phyloP scores from a whole-genome alignment of 2,113 vertebrate species.

The Myanophis thanlyinensis region DNA sequence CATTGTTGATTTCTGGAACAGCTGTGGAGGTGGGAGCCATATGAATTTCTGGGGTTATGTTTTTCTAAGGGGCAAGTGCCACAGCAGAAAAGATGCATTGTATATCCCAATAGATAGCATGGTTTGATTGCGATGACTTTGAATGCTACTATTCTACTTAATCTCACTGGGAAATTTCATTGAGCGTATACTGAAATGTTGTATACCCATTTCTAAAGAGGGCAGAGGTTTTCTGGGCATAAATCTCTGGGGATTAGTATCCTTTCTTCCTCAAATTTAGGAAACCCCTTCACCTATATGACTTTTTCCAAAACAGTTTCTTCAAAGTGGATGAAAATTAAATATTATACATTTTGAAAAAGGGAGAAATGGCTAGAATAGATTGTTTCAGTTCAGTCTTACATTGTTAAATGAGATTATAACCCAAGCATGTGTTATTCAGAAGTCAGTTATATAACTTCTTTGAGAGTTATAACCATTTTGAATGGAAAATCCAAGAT shows the following conservation, averaged over 20 bases:
- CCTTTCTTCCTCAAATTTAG: background rate
- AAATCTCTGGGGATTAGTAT: background rate
- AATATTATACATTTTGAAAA: background rate
- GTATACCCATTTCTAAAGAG: background rate
- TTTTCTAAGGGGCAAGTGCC: background rate
- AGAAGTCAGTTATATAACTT: background rate
- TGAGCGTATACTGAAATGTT: background rate
- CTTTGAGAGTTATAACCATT: background rate
- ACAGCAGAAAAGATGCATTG: background rate
- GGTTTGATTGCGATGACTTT: background rate
- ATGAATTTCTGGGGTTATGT: background rate
- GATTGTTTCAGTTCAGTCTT: background rate
- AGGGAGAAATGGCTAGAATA: background rate
- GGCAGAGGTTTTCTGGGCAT: background rate
- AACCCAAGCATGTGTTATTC: background rate
- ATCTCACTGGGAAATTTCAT: background rate
- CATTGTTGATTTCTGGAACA: background rate
- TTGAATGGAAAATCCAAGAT: background rate
- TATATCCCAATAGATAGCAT: background rate
- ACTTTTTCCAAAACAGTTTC: background rate
- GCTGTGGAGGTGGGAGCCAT: background rate
- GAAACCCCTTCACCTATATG: background rate
- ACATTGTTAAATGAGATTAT: background rate
- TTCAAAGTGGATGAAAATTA: background rate
- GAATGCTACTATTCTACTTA: background rate